Evolutionary conservation across 2,797 vertebrate species (phyloP).

Genomic region (Oophaga sylvatica): DNA sequence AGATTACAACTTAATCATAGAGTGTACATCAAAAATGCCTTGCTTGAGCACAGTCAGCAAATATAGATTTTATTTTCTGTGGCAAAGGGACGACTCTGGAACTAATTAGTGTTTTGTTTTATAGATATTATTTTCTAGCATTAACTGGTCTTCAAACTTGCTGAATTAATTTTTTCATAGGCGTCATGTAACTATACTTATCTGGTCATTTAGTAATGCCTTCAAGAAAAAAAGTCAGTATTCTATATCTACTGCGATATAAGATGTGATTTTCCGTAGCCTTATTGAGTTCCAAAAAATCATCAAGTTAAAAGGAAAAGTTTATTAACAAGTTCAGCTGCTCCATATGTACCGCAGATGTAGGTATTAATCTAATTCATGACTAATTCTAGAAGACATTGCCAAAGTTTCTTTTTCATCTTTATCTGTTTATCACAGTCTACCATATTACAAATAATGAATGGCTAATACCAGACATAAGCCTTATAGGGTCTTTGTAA

Average conservation of each 20-base stretch:
- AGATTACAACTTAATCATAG: conserved; percentile 42
- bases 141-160: conserved; percentile 17
- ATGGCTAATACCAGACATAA: no score
- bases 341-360: neutral
- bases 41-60: conserved; percentile 39
- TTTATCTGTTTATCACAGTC: no score
- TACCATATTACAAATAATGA: no score
- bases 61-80: conserved; percentile 38
- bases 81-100: conserved; percentile 29
- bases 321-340: neutral
- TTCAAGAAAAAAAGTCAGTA: neutral
- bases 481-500: no score
- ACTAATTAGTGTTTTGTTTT: conserved; percentile 56
- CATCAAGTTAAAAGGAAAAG: neutral
- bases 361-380: no score
- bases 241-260: neutral
- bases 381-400: no score
- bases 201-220: neutral
- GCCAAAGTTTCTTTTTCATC: no score
- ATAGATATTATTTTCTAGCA: conserved; percentile 14
- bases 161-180: conserved; percentile 38
- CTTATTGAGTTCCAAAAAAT: neutral
- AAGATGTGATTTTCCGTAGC: neutral
- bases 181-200: neutral
- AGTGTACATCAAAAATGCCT: conserved; percentile 13